These are phyloP conservation scores for Holothuria scabra DNA, from an alignment of 53 echinoderm and acorn worm genomes.

Conservation along the genomic window DNA sequence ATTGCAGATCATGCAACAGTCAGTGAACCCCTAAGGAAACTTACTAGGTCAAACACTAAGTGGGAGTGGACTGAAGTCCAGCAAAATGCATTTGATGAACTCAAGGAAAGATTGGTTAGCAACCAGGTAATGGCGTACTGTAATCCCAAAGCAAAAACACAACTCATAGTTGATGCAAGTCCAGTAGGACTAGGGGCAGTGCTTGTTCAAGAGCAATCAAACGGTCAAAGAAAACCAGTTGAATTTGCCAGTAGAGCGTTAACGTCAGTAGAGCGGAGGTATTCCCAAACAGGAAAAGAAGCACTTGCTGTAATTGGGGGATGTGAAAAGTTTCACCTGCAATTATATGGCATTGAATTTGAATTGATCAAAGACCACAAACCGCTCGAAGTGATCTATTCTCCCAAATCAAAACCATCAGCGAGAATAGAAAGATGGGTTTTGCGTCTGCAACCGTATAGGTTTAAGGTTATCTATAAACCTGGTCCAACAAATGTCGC, in stretches of 20 bases:
- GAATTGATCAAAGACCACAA: background rate
- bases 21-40: too few species aligned
- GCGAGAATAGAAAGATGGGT: background rate
- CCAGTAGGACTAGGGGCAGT: background rate
- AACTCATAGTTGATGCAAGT: too few species aligned
- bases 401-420: background rate
- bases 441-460: background rate
- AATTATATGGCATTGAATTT: conserved; percentile 4
- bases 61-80: too few species aligned
- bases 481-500: background rate
- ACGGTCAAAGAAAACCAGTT: background rate
- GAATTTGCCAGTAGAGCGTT: background rate
- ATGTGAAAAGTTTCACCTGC: background rate
- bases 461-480: background rate
- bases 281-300: conserved; percentile 6
- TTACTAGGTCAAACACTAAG: too few species aligned
- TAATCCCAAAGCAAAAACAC: too few species aligned
- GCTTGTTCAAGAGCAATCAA: conserved; percentile 8
- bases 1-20: too few species aligned
- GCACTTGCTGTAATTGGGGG: conserved; percentile 10
- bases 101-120: too few species aligned
- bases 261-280: background rate
- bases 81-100: too few species aligned
- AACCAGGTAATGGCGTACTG: too few species aligned
- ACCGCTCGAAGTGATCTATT: background rate